Evolutionary conservation across 1,140 invertebrate genomes (phyloP), one percentile per base, ranked within the genome.

Genomic region (Galleria mellonella): DNA sequence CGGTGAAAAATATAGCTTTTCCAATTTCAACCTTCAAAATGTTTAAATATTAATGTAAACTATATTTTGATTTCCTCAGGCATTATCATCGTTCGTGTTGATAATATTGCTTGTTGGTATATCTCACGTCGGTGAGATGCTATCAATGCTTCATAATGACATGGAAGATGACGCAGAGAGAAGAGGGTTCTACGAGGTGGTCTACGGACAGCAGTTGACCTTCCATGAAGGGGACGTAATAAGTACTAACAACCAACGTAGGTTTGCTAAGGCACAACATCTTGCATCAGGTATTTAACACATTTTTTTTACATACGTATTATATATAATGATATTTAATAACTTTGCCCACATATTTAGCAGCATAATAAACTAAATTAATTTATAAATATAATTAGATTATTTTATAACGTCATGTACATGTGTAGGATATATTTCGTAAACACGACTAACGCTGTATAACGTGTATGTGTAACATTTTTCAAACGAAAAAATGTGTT

Each of bases 141-240:
- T 81, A 10, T 65, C 72, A n/a, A 73, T 82, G 71, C 65, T 84
- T 8, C 74, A 81, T 43, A 71, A 71, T 33, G 81, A 84, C 40
- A 84, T 84, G 81, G 74, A 77, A 47, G 81, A 84, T 31, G 81
- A 82, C 28, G 78, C 76, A 4, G 81, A 84, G 32, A 64, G 78
- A 31, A 63, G 69, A 4, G 78, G 75, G 3, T 69, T 83, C 43
- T 81, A 76, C 32, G 73, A 78, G 50, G 53, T 75, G 7, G 44
- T 6, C 17, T 73, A 75, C 37, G 72, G 71, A 8, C 62, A 75
- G 9, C 69, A 72, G 10, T 36, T 72, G 13, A 60, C 58, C 4
- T 83, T 81, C 37, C 76, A 81, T 33, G 72, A 79, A 36, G 74
- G 71, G 13, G 74, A 83, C 10, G 71, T 77, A 8, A 60, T 72